Evolutionary conservation across 2,888 invertebrate genomes (phyloP).

Genomic region (Ganaspis brasiliensis): DNA sequence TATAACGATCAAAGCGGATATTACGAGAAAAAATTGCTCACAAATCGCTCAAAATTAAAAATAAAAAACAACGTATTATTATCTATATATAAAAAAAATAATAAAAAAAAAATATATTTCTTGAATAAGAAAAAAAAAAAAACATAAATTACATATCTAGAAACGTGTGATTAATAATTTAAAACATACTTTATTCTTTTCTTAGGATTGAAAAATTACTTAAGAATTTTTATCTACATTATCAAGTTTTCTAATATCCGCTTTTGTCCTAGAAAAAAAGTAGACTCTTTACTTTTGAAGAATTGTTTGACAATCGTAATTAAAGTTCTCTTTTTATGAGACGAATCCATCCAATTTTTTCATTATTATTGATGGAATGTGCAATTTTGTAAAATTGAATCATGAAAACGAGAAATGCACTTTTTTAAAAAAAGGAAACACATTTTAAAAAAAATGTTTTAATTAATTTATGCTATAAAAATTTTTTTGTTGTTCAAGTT

Average conservation of each 20-base stretch:
- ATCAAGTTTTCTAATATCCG: background rate
- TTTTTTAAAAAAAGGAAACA: no score
- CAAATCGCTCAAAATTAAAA: constrained; percentile 49
- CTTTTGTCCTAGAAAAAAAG: background rate
- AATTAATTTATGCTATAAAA: no score
- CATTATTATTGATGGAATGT: background rate
- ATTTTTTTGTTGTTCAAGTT: no score
- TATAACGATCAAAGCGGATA: constrained; percentile 26
- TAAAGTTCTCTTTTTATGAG: background rate
- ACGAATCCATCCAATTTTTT: background rate
- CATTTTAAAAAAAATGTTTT: no score
- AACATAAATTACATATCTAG: background rate
- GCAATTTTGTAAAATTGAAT: background rate
- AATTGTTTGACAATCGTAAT: constrained; percentile 5
- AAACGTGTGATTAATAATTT: no score
- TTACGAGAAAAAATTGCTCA: constrained; percentile 54
- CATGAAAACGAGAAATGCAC: no score
- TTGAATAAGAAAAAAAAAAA: background rate
- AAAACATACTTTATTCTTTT: no score
- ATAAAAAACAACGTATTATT: background rate
- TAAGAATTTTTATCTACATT: background rate
- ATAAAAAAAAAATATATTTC: no score
- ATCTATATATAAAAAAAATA: background rate
- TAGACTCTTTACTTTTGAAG: background rate
- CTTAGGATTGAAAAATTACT: no score